Conservation (phyloP, 2,113 vertebrate species). For the Sebastes schlegelii region DNA sequence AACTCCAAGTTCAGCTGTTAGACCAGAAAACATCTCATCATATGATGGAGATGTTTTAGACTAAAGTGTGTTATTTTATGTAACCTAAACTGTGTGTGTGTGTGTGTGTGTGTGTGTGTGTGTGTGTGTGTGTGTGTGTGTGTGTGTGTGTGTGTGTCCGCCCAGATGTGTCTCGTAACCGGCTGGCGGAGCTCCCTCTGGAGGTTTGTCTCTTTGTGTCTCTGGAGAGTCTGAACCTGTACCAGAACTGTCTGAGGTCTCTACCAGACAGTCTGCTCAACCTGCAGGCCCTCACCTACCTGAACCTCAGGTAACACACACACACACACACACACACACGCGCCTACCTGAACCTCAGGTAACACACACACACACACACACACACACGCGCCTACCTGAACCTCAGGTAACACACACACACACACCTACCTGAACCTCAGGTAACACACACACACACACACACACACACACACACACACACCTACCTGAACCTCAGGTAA, state of each 20-base stretch:
- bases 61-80: too few species aligned
- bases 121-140: neutral
- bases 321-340: conserved; percentile 12
- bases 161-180: conserved; percentile 94
- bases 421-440: neutral
- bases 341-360: conserved; percentile 7
- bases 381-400: too few species aligned
- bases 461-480: too few species aligned
- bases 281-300: conserved; percentile 92
- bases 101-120: neutral
- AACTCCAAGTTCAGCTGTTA: too few species aligned
- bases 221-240: conserved; percentile 95
- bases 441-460: neutral
- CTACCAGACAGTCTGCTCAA: conserved; percentile 94
- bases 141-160: conserved; percentile 11
- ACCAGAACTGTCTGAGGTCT: conserved; percentile 97
- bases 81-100: neutral
- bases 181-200: conserved; percentile 92
- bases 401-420: conserved; percentile 2
- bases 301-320: conserved; percentile 93
- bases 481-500: too few species aligned
- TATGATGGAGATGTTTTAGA: too few species aligned
- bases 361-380: conserved; percentile 34
- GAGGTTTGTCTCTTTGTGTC: conserved; percentile 95
- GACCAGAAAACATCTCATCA: too few species aligned